These are phyloP conservation scores for Aegypius monachus DNA, from an alignment of 2,113 vertebrate species.

Conservation along the genomic window DNA sequence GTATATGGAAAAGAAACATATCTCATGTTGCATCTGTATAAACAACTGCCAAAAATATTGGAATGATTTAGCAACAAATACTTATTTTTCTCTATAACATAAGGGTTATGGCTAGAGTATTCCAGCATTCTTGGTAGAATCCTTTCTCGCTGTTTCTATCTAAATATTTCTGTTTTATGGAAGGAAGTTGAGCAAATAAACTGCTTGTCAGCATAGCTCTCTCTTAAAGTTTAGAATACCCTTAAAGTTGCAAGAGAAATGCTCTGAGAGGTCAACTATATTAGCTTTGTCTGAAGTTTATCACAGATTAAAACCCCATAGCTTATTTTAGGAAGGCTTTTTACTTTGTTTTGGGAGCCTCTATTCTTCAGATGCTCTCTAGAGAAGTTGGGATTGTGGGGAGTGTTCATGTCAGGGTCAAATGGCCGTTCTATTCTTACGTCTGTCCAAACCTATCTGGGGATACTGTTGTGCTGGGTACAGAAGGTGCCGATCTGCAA, in stretches of 20 bases:
- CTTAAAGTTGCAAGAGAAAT: background rate
- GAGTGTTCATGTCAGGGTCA: too few species aligned
- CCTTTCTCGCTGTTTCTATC: background rate
- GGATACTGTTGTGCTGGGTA: too few species aligned
- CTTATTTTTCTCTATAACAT: background rate
- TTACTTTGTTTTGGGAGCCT: background rate
- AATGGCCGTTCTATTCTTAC: background rate
- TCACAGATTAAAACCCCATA: background rate
- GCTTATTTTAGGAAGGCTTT: background rate
- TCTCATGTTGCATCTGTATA: background rate
- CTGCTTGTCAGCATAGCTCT: background rate
- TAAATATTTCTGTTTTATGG: background rate
- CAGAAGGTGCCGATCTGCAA: background rate
- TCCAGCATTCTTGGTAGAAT: background rate
- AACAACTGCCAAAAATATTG: background rate
- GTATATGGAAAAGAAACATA: rapidly evolving
- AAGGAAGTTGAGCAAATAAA: background rate
- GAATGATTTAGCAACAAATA: background rate
- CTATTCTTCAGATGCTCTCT: background rate
- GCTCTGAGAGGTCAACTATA: background rate
- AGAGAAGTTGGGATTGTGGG: background rate
- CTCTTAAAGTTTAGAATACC: background rate
- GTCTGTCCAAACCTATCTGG: background rate
- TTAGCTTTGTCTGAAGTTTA: background rate
- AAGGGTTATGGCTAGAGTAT: background rate